phyloP scores from a whole-genome alignment of 2,113 vertebrate species.

The Cyanistes caeruleus region DNA sequence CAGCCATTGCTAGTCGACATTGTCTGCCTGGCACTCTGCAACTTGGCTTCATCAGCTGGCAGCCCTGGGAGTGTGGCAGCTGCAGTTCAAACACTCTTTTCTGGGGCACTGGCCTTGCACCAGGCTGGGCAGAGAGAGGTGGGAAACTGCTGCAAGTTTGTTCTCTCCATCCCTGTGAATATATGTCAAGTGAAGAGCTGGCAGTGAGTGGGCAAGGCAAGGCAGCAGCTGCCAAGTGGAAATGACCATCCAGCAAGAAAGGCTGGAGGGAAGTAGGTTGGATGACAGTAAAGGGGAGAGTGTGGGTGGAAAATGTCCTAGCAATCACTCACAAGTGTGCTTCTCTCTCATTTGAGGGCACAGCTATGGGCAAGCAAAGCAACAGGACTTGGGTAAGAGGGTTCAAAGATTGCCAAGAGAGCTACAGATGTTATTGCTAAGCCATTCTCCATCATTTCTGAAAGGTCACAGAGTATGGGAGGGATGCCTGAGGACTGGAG shows the following conservation, averaged over 20 bases:
- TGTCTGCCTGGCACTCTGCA: not conserved
- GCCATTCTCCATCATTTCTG: not conserved
- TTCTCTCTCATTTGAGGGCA: fast-evolving
- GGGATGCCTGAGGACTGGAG: not conserved
- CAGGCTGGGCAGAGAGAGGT: not conserved
- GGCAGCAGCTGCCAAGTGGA: not conserved
- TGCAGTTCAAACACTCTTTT: not conserved
- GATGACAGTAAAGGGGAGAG: not conserved
- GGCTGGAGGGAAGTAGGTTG: not conserved
- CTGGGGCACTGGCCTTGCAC: not conserved
- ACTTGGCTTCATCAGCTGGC: fast-evolving
- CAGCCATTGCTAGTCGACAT: fast-evolving
- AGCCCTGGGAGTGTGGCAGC: not conserved
- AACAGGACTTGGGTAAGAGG: too few species aligned
- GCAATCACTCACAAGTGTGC: fast-evolving
- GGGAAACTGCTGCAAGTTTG: not conserved
- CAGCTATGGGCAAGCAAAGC: not conserved
- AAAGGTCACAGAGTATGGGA: fast-evolving
- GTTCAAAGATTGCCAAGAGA: not conserved
- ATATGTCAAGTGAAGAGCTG: not conserved
- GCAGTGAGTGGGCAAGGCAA: not conserved
- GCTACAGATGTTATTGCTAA: not conserved
- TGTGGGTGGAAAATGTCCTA: not conserved
- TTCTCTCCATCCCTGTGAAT: not conserved
- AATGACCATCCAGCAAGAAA: not conserved